phyloP scores from a whole-genome alignment of 1,140 invertebrate species.

The Micrasema minimum region DNA sequence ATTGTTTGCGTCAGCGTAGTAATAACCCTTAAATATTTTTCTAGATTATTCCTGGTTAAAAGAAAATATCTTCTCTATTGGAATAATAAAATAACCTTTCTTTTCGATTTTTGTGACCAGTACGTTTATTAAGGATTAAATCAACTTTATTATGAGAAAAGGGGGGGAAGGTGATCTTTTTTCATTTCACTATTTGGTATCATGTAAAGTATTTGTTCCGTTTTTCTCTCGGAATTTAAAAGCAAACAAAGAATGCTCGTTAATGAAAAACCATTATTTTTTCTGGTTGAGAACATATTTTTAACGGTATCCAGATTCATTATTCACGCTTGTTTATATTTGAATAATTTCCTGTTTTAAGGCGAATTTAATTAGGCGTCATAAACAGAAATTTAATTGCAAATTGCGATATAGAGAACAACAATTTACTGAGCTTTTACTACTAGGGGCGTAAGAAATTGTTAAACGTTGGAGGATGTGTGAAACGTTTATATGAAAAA shows the following conservation, averaged over 20 bases:
- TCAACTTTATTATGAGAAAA: background rate
- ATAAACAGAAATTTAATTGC: slow-evolving; percentile 16
- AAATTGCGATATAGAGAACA: background rate
- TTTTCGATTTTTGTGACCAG: too few species aligned
- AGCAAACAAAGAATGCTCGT: slow-evolving; percentile 16
- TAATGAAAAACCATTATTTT: slow-evolving; percentile 15
- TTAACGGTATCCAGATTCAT: background rate
- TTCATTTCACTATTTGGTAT: slow-evolving; percentile 6
- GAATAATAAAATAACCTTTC: too few species aligned
- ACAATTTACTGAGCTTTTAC: too few species aligned
- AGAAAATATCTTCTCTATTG: too few species aligned
- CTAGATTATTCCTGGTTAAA: too few species aligned
- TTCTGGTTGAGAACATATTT: background rate
- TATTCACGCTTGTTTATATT: slow-evolving; percentile 1
- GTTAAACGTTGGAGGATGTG: too few species aligned
- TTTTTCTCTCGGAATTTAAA: slow-evolving; percentile 1
- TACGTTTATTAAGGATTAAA: slow-evolving; percentile 1
- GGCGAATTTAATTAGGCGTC: slow-evolving; percentile 2
- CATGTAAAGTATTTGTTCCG: slow-evolving; percentile 2
- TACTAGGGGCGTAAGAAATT: too few species aligned
- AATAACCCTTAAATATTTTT: too few species aligned
- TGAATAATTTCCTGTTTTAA: background rate
- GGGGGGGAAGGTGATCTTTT: background rate
- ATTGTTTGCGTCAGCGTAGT: too few species aligned
- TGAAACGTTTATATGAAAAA: too few species aligned